A percentile compares a stretch with the other conserved stretches of the same genome.
Conservation (phyloP, 2,113 vertebrate genomes). For the Dipodomys stephensi region DNA sequence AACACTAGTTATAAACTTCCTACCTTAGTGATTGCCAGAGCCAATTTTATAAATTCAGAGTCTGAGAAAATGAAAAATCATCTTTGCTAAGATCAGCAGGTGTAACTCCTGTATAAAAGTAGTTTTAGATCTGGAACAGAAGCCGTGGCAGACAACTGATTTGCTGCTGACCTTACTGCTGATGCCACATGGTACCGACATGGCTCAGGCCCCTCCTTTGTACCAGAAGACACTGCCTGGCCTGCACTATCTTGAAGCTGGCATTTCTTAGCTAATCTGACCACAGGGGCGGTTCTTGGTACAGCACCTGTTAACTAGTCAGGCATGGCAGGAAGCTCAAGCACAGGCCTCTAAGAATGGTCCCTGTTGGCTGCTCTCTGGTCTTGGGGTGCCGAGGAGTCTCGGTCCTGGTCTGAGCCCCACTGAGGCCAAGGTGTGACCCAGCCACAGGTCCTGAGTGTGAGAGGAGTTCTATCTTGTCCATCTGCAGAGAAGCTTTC, state of each 20-base stretch:
- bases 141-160: neutral
- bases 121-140: neutral
- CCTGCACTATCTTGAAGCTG: neutral
- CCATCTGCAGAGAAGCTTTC: neutral
- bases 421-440: neutral
- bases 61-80: too few species aligned
- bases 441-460: rapidly evolving
- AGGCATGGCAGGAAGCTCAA: neutral
- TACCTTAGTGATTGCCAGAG: neutral
- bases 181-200: neutral
- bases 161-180: neutral
- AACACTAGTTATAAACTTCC: neutral
- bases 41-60: too few species aligned
- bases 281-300: neutral
- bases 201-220: too few species aligned
- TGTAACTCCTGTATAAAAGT: neutral
- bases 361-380: too few species aligned
- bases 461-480: too few species aligned
- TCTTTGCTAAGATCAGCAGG: too few species aligned
- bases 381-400: neutral
- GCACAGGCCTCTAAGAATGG: neutral
- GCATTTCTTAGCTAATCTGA: neutral
- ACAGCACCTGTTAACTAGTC: neutral
- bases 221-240: neutral
- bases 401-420: neutral